phyloP scores from a whole-genome alignment of 2,113 vertebrate species.

The Pao palembangensis region DNA sequence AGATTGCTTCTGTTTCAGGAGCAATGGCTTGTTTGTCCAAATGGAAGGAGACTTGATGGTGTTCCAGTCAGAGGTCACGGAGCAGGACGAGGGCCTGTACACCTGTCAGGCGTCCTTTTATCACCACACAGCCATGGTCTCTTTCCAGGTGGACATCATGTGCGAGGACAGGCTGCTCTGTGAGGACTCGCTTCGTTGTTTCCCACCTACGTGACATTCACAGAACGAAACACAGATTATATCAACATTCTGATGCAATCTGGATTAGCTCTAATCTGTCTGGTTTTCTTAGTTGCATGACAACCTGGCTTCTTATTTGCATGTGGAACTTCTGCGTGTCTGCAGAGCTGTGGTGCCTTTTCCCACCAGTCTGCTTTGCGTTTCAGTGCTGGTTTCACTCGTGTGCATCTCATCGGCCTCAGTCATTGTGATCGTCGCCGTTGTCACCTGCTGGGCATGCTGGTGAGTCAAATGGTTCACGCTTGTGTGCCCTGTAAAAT shows the following conservation, averaged over 20 bases:
- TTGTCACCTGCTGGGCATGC: conserved; percentile 49
- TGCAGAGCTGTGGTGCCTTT: background rate
- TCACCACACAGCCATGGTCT: conserved; percentile 60
- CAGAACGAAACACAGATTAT: background rate
- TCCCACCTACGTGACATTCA: background rate
- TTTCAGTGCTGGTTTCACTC: conserved; percentile 49
- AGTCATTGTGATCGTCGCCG: conserved; percentile 46
- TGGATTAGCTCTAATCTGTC: background rate
- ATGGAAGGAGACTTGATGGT: conserved; percentile 47
- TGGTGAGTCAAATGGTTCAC: conserved; percentile 62
- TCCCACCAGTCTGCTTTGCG: background rate
- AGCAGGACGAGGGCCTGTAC: conserved; percentile 59
- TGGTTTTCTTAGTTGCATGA: conserved; percentile 2
- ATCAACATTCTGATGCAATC: background rate
- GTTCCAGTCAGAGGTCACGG: conserved; percentile 39
- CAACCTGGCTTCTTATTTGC: background rate
- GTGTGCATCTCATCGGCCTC: conserved; percentile 51
- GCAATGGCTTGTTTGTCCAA: conserved; percentile 47
- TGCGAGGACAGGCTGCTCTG: conserved; percentile 24
- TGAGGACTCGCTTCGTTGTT: conserved; percentile 31
- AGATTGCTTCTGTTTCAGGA: conserved; percentile 43
- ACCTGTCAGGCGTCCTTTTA: conserved; percentile 65
- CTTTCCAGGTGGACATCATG: conserved; percentile 62
- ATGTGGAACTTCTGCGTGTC: background rate
- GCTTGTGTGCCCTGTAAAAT: background rate